Evolutionary conservation across 1,140 invertebrate species (phyloP).

Genomic region (Idris sp.): DNA sequence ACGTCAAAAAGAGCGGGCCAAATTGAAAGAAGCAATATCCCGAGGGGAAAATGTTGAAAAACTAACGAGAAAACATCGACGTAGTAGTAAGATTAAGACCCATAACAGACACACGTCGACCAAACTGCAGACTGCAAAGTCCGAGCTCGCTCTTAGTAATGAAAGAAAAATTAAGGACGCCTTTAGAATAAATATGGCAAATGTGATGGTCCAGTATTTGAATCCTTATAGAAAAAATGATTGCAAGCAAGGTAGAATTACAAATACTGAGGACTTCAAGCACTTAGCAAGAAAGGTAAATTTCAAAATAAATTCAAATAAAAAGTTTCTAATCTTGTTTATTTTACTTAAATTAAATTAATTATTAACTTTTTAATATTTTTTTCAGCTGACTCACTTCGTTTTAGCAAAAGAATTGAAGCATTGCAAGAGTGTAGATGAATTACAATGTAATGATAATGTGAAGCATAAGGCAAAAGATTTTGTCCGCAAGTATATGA

Average conservation of each 20-base stretch:
- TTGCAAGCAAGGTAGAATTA: constrained; percentile 91
- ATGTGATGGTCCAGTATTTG: constrained; percentile 92
- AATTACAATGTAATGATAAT: constrained; percentile 93
- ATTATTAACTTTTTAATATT: too few species aligned
- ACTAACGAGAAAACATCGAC: constrained; percentile 72
- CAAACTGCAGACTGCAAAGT: constrained; percentile 69
- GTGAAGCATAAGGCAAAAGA: constrained; percentile 96
- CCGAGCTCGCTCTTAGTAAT: constrained; percentile 69
- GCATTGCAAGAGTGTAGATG: constrained; percentile 92
- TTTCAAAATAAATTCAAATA: constrained; percentile 1
- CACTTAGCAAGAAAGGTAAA: constrained; percentile 94
- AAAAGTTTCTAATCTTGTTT: neutral
- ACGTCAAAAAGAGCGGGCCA: constrained; percentile 82
- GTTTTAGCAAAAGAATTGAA: constrained; percentile 98
- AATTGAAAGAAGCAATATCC: constrained; percentile 75
- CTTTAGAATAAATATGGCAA: constrained; percentile 92
- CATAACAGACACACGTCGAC: constrained; percentile 68
- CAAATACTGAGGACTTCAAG: constrained; percentile 95
- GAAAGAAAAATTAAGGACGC: constrained; percentile 89
- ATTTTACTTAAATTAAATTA: constrained; percentile 42
- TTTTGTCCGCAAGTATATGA: constrained; percentile 97
- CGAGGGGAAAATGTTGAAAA: constrained; percentile 75
- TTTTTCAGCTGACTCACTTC: constrained; percentile 93
- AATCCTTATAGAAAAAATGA: constrained; percentile 92
- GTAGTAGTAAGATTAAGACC: constrained; percentile 73